A percentile compares a stretch with the other conserved stretches of the same genome.
phyloP scores from a whole-genome alignment of 2,797 vertebrate genomes.

The Gallinago nigripennis region DNA sequence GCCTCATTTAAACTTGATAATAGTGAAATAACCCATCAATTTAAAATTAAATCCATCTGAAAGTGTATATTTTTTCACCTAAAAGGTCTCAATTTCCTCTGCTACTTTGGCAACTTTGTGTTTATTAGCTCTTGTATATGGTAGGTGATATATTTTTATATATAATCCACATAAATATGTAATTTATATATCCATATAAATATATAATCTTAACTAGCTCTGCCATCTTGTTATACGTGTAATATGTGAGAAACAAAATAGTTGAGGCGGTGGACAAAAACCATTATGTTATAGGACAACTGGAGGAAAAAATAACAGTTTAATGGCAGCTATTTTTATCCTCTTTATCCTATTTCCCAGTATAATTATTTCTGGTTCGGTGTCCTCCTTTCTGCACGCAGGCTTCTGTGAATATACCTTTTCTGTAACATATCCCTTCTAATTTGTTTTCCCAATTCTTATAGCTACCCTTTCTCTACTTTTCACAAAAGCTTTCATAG shows the following conservation, averaged over 20 bases:
- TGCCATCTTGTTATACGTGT: background rate
- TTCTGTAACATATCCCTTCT: background rate
- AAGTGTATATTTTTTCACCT: background rate
- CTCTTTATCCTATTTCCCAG: conserved; percentile 60
- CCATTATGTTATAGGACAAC: conserved; percentile 14
- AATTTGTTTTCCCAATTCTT: background rate
- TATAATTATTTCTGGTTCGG: conserved; percentile 65
- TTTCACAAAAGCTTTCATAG: background rate
- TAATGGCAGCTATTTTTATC: conserved; percentile 64
- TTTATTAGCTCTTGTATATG: background rate
- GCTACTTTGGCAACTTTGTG: background rate
- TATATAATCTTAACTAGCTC: background rate
- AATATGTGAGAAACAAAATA: background rate
- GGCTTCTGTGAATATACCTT: conserved; percentile 12
- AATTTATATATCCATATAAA: background rate
- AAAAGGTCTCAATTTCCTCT: background rate
- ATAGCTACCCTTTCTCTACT: background rate
- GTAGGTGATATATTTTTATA: background rate
- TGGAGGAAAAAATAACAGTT: conserved; percentile 42
- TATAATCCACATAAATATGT: background rate
- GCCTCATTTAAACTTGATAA: background rate
- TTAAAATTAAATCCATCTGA: background rate
- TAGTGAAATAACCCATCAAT: background rate
- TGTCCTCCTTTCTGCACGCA: conserved; percentile 53
- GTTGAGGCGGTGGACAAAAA: background rate